Conservation (phyloP, 1,140 invertebrate genomes). For the Neomicropteryx cornuta region DNA sequence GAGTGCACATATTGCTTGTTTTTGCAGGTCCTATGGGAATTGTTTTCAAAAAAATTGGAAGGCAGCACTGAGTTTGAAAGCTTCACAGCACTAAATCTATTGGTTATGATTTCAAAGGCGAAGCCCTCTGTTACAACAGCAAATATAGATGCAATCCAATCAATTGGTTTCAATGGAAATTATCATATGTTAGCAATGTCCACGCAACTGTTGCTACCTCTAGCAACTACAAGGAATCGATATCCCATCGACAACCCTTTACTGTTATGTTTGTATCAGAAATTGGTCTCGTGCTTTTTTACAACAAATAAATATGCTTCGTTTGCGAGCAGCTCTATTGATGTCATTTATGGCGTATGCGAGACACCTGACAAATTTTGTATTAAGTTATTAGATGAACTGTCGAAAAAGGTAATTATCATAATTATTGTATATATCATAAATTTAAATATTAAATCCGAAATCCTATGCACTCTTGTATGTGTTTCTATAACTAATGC, state of each 20-base stretch:
- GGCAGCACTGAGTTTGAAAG: slow-evolving; percentile 56
- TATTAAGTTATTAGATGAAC: slow-evolving; percentile 26
- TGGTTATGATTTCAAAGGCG: slow-evolving; percentile 55
- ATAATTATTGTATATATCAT: too few relatives aligned
- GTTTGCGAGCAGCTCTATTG: slow-evolving; percentile 27
- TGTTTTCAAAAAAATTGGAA: slow-evolving; percentile 64
- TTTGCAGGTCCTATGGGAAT: slow-evolving; percentile 70
- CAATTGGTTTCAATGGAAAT: slow-evolving; percentile 32
- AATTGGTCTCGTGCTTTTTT: slow-evolving; percentile 27
- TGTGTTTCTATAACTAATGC: too few relatives aligned
- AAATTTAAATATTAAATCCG: too few relatives aligned
- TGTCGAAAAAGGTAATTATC: slow-evolving; percentile 28
- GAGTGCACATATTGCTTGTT: too few relatives aligned
- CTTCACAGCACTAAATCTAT: slow-evolving; percentile 54
- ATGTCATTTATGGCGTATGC: slow-evolving; percentile 31
- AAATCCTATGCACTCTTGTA: too few relatives aligned
- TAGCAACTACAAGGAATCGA: slow-evolving; percentile 28
- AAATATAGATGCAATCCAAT: slow-evolving; percentile 41
- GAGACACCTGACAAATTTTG: slow-evolving; percentile 32
- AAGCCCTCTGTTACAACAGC: slow-evolving; percentile 42
- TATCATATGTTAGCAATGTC: slow-evolving; percentile 29
- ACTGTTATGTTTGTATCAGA: slow-evolving; percentile 25
- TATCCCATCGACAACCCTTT: slow-evolving; percentile 27
- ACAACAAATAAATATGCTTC: slow-evolving; percentile 27
- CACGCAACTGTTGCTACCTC: slow-evolving; percentile 24